These are phyloP conservation scores for Zelleria hepariella DNA, from an alignment of 2,888 invertebrate genomes.

Conservation along the genomic window DNA sequence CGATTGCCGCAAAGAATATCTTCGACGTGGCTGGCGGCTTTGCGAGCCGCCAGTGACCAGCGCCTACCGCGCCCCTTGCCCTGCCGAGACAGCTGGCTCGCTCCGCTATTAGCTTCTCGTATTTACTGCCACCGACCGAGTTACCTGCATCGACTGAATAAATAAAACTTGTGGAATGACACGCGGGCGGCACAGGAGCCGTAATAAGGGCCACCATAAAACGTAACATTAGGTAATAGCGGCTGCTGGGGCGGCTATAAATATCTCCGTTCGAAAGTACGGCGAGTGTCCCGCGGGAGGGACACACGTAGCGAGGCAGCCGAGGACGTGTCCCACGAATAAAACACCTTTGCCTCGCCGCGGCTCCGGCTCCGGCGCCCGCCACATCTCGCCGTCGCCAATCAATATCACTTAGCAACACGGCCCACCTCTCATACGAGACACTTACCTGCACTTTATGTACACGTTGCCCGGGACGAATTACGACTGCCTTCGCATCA, in stretches of 20 bases:
- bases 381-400: slow-evolving; percentile 33
- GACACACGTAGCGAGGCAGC: slow-evolving; percentile 50
- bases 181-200: slow-evolving; percentile 42
- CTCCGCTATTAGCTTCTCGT: background rate
- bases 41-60: slow-evolving; percentile 50
- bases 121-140: background rate
- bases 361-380: slow-evolving; percentile 2
- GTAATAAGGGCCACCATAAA: slow-evolving; percentile 71
- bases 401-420: slow-evolving; percentile 65
- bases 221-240: slow-evolving; percentile 70
- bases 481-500: slow-evolving; percentile 13
- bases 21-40: slow-evolving; percentile 53
- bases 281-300: slow-evolving; percentile 66
- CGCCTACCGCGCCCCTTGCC: slow-evolving; percentile 18
- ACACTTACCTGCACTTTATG: slow-evolving; percentile 39
- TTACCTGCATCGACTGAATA: slow-evolving; percentile 18
- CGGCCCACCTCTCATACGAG: slow-evolving; percentile 40
- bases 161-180: slow-evolving; percentile 38
- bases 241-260: slow-evolving; percentile 70
- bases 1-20: slow-evolving; percentile 66
- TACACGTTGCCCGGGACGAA: slow-evolving; percentile 22
- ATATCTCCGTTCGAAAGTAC: slow-evolving; percentile 70
- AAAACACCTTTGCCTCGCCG: slow-evolving; percentile 55
- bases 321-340: slow-evolving; percentile 60
- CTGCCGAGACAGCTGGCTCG: background rate